Evolutionary conservation across 2,888 invertebrate species (phyloP).

Genomic region (Drosophila formosana): DNA sequence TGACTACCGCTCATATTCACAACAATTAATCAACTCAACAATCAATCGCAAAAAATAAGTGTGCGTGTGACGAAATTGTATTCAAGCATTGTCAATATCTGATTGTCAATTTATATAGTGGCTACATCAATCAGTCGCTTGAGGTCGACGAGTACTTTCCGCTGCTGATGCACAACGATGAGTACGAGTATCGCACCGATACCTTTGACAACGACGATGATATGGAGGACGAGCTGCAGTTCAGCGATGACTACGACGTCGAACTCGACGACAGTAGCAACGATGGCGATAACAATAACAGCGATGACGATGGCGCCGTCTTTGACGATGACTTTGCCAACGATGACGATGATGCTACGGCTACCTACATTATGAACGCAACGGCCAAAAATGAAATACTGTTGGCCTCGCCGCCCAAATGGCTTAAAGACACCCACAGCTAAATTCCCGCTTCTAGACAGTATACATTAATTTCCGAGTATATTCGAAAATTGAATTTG

Average conservation of each 20-base stretch:
- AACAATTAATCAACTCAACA: slow-evolving; percentile 35
- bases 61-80: slow-evolving; percentile 31
- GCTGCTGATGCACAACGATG: slow-evolving; percentile 85
- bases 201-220: slow-evolving; percentile 81
- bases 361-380: slow-evolving; percentile 29
- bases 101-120: slow-evolving; percentile 88
- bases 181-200: slow-evolving; percentile 75
- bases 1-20: slow-evolving; percentile 39
- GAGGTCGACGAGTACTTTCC: slow-evolving; percentile 97
- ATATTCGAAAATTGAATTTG: slow-evolving; percentile 22
- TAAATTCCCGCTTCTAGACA: slow-evolving; percentile 4
- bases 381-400: slow-evolving; percentile 51
- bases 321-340: slow-evolving; percentile 47
- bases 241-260: slow-evolving; percentile 80
- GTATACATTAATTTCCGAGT: background rate
- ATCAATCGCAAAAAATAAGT: slow-evolving; percentile 11
- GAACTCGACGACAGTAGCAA: slow-evolving; percentile 55
- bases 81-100: slow-evolving; percentile 54
- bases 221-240: slow-evolving; percentile 82
- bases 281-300: slow-evolving; percentile 45
- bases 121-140: slow-evolving; percentile 96
- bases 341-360: slow-evolving; percentile 30
- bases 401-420: slow-evolving; percentile 30
- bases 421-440: slow-evolving; percentile 25
- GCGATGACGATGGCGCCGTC: slow-evolving; percentile 39